Evolutionary conservation across 2,113 vertebrate species (phyloP), one percentile per base, ranked within the genome.

Genomic region (Oreochromis spilurus): DNA sequence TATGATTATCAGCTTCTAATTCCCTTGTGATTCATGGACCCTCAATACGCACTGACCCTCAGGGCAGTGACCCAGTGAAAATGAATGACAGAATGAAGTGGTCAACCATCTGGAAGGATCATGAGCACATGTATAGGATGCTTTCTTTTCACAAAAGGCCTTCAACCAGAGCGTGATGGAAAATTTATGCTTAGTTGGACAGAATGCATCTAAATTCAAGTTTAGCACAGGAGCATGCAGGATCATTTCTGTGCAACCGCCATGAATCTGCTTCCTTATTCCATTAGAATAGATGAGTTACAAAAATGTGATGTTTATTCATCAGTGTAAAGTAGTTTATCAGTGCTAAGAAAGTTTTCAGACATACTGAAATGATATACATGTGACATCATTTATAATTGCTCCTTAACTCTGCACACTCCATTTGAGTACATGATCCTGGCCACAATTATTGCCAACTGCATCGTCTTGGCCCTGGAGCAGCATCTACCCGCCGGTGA

Each of bases 341-440:
- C 3, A 31, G 43, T 31, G 24, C 16, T 77, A 50, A 50, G 26
- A 16, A 24, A 29, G 26, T 60, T 43, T 84, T 10, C 13, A 84
- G 9, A 16, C 34, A 53, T 26, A 31, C 45, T 89, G 53, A 62
- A 90, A 87, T 89, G 31, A 78, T 90, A 87, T 85, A 21, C 67
- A 79, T 92, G 82, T 77, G 38, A 17, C 54, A 31, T 26, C 13
- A 38, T 45, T 82, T n/a, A 70, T 58, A 62, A 43, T 3, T 17
- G 58, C 79, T 97, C 97, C 96, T 98, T 98, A 96, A 98, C 97
- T 67, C 83, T 62, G 80, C 83, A 13, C 96, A 99, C 99, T 98
- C 99, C 99, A 55, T 99, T 99, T 87, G 99, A 99, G 95, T 99
- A 99, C 94, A 98, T 99, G 98, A 99, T 99, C 95, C 96, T 99